Percentiles rank a stretch among this genome's conserved stretches.
These are phyloP conservation scores for Dinothrombium tinctorium DNA, from an alignment of 1,140 invertebrate species.

Conservation along the genomic window DNA sequence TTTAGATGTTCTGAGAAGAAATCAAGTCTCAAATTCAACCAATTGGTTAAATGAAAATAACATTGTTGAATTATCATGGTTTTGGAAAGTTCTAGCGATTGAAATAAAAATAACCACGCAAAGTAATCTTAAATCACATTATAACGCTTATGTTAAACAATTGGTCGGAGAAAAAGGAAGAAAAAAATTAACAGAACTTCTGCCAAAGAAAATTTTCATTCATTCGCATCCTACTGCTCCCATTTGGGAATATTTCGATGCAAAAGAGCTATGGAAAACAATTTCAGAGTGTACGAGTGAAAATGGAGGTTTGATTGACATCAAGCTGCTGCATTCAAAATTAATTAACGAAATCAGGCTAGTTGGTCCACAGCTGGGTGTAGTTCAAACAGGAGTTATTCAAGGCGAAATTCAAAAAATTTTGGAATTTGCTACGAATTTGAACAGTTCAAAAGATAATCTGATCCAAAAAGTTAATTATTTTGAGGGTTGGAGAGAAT, in stretches of 20 bases:
- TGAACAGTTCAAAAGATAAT: constrained; percentile 9
- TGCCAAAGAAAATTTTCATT: constrained; percentile 4
- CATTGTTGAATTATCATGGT: constrained; percentile 8
- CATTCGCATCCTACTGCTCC: constrained; percentile 7
- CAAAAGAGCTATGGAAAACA: constrained; percentile 12
- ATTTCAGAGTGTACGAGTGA: constrained; percentile 3
- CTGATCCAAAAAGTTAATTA: constrained; percentile 7
- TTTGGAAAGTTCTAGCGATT: constrained; percentile 10
- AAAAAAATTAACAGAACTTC: constrained; percentile 4
- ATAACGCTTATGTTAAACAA: constrained; percentile 7
- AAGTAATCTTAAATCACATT: constrained; percentile 10
- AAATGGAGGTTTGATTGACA: constrained; percentile 5
- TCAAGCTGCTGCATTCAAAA: constrained; percentile 11
- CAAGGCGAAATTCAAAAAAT: constrained; percentile 10
- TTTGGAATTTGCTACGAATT: constrained; percentile 5
- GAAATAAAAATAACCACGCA: constrained; percentile 11
- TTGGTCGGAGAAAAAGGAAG: constrained; percentile 9
- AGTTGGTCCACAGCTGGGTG: constrained; percentile 9
- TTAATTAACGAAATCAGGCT: constrained; percentile 9
- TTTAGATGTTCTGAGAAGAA: neutral
- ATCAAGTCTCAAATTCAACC: neutral
- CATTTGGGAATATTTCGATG: constrained; percentile 13
- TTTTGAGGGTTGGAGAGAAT: constrained; percentile 12
- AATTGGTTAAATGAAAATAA: neutral
- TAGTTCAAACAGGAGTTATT: constrained; percentile 8